Conservation (phyloP, 1,140 invertebrate species). For the Cylas formicarius region DNA sequence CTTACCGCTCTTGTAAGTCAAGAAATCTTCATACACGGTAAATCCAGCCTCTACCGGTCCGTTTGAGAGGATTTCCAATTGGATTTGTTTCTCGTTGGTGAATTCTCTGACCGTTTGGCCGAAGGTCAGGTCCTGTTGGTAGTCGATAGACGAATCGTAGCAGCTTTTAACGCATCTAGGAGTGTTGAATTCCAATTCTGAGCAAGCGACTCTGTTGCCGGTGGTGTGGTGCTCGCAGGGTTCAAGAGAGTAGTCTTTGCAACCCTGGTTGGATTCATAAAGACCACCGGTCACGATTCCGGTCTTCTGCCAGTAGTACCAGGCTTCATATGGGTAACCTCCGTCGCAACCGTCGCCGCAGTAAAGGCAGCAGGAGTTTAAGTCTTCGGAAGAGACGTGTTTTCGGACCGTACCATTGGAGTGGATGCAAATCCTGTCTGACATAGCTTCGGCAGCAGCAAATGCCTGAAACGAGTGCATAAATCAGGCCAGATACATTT, state of each 20-base stretch:
- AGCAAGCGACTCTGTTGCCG: conserved; percentile 18
- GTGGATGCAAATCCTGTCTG: conserved; percentile 61
- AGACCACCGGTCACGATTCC: conserved; percentile 55
- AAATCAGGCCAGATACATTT: too few relatives aligned
- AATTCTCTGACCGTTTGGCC: conserved; percentile 1
- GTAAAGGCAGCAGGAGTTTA: conserved; percentile 48
- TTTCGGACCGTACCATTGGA: conserved; percentile 49
- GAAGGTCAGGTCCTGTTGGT: conserved; percentile 46
- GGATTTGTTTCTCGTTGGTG: conserved; percentile 12
- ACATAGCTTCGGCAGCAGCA: conserved; percentile 60
- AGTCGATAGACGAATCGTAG: conserved; percentile 47
- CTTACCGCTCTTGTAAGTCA: conserved; percentile 55
- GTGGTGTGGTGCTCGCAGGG: conserved; percentile 54
- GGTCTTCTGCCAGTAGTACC: conserved; percentile 57
- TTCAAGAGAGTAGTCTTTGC: conserved; percentile 49
- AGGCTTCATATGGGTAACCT: conserved; percentile 54
- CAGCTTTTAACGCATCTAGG: conserved; percentile 54
- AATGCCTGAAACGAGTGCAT: conserved; percentile 56
- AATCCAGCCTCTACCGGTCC: conserved; percentile 18
- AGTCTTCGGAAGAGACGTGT: conserved; percentile 55
- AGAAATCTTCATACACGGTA: conserved; percentile 59
- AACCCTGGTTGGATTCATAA: conserved; percentile 42
- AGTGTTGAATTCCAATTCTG: conserved; percentile 37
- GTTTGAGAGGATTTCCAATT: conserved; percentile 22
- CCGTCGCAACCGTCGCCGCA: conserved; percentile 59